A percentile compares a stretch with the other conserved stretches of the same genome.
These are phyloP conservation scores for Rhabdomys pumilio DNA, from an alignment of 2,797 vertebrate genomes.

Conservation along the genomic window DNA sequence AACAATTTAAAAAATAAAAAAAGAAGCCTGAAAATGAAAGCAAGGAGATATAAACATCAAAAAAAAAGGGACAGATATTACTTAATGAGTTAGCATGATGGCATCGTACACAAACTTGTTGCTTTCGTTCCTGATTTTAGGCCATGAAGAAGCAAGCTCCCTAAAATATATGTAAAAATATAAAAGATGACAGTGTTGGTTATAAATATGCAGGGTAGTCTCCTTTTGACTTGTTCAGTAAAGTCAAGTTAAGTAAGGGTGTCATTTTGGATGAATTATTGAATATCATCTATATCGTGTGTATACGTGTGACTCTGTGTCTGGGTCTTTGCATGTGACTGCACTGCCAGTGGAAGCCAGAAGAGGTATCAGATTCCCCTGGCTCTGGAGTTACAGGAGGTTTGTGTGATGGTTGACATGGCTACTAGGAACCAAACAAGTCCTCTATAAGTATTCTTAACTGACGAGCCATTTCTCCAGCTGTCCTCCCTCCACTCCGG, in stretches of 20 bases:
- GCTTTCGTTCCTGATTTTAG: not conserved
- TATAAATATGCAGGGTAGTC: not conserved
- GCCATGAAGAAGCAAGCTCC: not conserved
- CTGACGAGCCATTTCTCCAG: not conserved
- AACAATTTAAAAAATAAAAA: not conserved
- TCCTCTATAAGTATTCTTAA: not conserved
- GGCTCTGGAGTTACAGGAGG: not conserved
- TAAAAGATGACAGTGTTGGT: conserved; percentile 3
- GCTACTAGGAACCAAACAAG: not conserved
- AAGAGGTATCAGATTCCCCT: not conserved
- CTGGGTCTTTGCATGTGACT: not conserved
- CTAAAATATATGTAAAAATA: conserved; percentile 40
- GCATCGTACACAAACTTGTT: not conserved
- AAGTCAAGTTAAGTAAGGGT: not conserved
- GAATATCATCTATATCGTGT: not conserved
- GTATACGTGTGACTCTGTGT: not conserved
- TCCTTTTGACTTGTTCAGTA: not conserved
- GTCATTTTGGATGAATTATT: conserved; percentile 19
- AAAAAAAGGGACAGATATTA: not conserved
- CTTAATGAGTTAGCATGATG: not conserved
- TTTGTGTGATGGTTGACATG: not conserved
- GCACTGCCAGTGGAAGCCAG: not conserved
- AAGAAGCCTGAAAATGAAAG: not conserved
- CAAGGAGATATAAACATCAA: not conserved
- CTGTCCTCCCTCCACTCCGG: not conserved